Percentiles rank a stretch among this genome's conserved stretches.
phyloP scores from a whole-genome alignment of 1,140 invertebrate genomes.

The Pteromalus puparum region DNA sequence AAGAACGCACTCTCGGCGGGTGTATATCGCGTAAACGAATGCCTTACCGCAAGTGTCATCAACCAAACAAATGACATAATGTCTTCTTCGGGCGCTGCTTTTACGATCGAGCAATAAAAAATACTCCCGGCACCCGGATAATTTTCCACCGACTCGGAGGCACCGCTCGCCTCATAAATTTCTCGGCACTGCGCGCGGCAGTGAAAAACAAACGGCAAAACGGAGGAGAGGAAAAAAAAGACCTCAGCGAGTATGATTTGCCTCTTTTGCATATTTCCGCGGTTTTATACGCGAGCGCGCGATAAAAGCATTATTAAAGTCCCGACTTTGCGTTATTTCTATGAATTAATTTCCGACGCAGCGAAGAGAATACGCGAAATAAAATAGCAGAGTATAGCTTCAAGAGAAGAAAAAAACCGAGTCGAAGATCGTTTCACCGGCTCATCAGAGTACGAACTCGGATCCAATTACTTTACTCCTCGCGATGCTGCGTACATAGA shows the following conservation, averaged over 20 bases:
- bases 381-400: neutral
- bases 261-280: neutral
- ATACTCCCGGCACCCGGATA: conserved; percentile 9
- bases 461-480: conserved; percentile 8
- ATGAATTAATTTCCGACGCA: too few relatives aligned
- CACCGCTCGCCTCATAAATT: conserved; percentile 5
- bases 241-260: neutral
- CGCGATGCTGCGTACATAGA: neutral
- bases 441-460: neutral
- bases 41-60: neutral
- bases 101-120: conserved; percentile 29
- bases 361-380: neutral
- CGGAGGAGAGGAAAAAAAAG: neutral
- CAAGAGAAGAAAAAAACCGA: neutral
- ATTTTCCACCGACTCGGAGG: conserved; percentile 11
- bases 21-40: neutral
- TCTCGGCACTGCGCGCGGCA: neutral
- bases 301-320: too few relatives aligned
- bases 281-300: neutral
- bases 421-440: neutral
- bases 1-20: neutral
- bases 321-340: too few relatives aligned
- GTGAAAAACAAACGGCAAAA: conserved; percentile 3
- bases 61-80: conserved; percentile 29
- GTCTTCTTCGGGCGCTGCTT: conserved; percentile 16